Evolutionary conservation across 2,797 vertebrate genomes (phyloP), one percentile per base, ranked within the genome.

Genomic region (Coccyzus lansbergi): DNA sequence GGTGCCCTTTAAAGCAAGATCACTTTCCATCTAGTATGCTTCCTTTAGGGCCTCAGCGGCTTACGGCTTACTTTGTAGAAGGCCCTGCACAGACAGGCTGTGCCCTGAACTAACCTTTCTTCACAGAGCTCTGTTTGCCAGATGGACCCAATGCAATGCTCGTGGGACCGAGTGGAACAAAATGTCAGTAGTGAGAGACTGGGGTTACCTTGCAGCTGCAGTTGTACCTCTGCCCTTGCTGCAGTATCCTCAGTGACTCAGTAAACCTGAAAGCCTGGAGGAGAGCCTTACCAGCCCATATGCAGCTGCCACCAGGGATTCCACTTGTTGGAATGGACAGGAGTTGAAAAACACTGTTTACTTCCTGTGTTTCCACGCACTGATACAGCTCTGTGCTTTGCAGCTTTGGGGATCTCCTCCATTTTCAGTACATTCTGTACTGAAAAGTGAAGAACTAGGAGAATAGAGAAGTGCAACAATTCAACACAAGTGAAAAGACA

Each of bases 51-150:
- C 4, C 46, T 70, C 9, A 44, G 48, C 40, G 74, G 26, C 13
- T 69, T 56, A 2, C 40, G 74, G 26, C 13, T 69, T 56, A 2
- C 1, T 49, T 0, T 26, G 3, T 16, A 12, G 46, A 53, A 26
- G 15, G 38, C 53, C 28, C 76, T 70, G 52, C 38, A 53, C 6
- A 78, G 48, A 49, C 25, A 82, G 67, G 67, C 49, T 87, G 31
- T 70, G 6, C 7, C 33, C 33, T 15, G 18, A 67, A 44, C 34
- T 51, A 40, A 68, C 51, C 28, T 60, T 81, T 69, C 38, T 75
- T n/a, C n/a, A 26, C 38, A 79, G 78, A 68, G 53, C 21, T 4
- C 26, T 46, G 4, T 68, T 79, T 86, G 26, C 40, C 51, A 52
- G 18, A 6, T 38, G 46, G 33, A 38, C 36, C 20, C 26, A 38